These are phyloP conservation scores for Amiota communis DNA, from an alignment of 2,888 invertebrate genomes.

Conservation along the genomic window DNA sequence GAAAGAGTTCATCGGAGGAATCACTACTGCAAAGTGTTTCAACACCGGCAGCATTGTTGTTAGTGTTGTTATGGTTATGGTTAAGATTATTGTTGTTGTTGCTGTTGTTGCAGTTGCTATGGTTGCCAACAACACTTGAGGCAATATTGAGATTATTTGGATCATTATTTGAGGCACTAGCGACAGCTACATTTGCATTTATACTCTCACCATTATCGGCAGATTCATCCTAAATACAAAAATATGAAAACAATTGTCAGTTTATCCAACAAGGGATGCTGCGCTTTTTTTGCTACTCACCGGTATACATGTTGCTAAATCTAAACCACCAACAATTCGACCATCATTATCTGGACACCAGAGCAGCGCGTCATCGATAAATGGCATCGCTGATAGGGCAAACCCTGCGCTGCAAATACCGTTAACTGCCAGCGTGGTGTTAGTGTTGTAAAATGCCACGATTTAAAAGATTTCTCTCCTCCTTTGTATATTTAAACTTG, in stretches of 20 bases:
- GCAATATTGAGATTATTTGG: slow-evolving; percentile 33
- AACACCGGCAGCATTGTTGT: slow-evolving; percentile 60
- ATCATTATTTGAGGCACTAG: slow-evolving; percentile 10
- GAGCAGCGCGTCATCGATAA: slow-evolving; percentile 94
- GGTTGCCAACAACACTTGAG: slow-evolving; percentile 39
- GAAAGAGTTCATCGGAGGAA: slow-evolving; percentile 84
- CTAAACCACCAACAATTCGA: slow-evolving; percentile 84
- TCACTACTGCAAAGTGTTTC: slow-evolving; percentile 76
- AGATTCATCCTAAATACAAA: slow-evolving; percentile 53
- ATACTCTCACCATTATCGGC: slow-evolving; percentile 58
- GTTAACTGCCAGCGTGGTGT: slow-evolving; percentile 72
- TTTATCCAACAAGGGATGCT: too few relatives aligned
- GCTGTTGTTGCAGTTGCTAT: slow-evolving; percentile 39
- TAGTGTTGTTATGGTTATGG: slow-evolving; percentile 43
- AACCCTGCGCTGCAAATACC: slow-evolving; percentile 73
- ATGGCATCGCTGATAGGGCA: slow-evolving; percentile 87
- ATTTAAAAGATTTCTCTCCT: not conserved
- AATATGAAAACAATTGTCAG: too few relatives aligned
- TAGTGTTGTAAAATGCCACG: slow-evolving; percentile 50
- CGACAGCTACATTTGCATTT: slow-evolving; percentile 34
- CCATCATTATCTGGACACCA: slow-evolving; percentile 97
- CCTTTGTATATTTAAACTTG: not conserved
- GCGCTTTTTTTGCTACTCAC: slow-evolving; percentile 75
- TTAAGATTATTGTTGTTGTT: slow-evolving; percentile 38
- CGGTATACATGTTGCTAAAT: slow-evolving; percentile 90